Base-by-base conservation (phyloP, 2,888 invertebrate species). In the Drosophila algonquin region DNA sequence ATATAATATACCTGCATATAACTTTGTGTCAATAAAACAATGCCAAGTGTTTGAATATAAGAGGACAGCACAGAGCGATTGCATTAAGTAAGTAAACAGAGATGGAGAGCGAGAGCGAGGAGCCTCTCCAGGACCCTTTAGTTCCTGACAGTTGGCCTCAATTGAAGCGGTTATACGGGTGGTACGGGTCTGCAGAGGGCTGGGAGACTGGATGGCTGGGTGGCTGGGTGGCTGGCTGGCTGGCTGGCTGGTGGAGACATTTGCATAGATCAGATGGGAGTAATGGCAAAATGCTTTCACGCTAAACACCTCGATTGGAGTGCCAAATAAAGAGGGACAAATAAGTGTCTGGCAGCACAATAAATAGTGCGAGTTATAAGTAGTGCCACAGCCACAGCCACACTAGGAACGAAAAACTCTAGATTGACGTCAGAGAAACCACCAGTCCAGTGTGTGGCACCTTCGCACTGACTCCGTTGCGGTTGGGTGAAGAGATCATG, bases 211-310 rank as follows among this genome's bases (percentile, higher is more conserved):
- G 12, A 44, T n/a, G 56, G 27, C 56, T 24, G 6, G 30, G 1
- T 30, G 8, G 27, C 8, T 27, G 7, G 27, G 7, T 24, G 47
- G 47, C 24, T 14, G 10, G 24, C 24, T 24, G 24, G 30, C 30
- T 27, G 27, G 27, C 9, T 24, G 48, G 48, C 24, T n/a, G 10
- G 40, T 9, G 9, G 48, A 18, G 56, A 35, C 56, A 7, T 55
- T 51, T 56, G 27, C 67, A 67, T 35, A 55, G 67, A 67, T 65
- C 67, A 32, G 53, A 40, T 32, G 30, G 67, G 65, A 70, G 53
- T 80, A 77, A 80, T 71, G 62, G 71, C 69, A 65, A 73, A 71
- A 68, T 73, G 73, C 60, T 72, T 59, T 65, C 71, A 64, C 65
- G 77, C 67, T 70, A 70, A 79, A 65, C 54, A 65, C 75, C 50